These are phyloP conservation scores for Euclidia mi DNA, from an alignment of 2,888 invertebrate species.

Conservation along the genomic window DNA sequence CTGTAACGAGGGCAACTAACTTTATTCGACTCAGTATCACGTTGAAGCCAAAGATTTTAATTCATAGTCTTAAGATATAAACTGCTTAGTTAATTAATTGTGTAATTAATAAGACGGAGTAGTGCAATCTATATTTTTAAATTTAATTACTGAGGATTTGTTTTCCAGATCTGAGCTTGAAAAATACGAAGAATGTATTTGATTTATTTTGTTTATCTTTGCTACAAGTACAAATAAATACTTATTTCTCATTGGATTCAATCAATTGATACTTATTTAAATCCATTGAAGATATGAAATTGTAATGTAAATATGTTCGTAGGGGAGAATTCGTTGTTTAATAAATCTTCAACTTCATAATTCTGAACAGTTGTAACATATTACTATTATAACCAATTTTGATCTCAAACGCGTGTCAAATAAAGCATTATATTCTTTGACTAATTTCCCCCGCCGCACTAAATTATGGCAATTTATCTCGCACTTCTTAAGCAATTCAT, in stretches of 20 bases:
- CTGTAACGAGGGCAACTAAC: too few species aligned
- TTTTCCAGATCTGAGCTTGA: constrained; percentile 36
- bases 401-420: neutral
- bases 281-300: too few species aligned
- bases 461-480: neutral
- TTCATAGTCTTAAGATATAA: constrained; percentile 20
- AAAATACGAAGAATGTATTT: constrained; percentile 9
- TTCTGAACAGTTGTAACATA: too few species aligned
- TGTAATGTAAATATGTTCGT: too few species aligned
- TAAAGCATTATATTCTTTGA: neutral
- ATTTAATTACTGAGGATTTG: constrained; percentile 44
- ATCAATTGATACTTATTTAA: neutral
- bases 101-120: constrained; percentile 40
- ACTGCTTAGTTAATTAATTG: constrained; percentile 41
- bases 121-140: constrained; percentile 27
- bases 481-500: neutral
- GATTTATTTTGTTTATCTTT: neutral
- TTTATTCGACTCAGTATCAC: neutral
- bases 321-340: too few species aligned
- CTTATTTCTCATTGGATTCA: neutral
- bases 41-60: neutral
- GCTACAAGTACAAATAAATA: neutral
- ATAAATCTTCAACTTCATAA: too few species aligned
- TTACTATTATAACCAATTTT: too few species aligned
- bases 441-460: neutral